Conservation (phyloP, 2,888 invertebrate species). For the Fragum sueziense region DNA sequence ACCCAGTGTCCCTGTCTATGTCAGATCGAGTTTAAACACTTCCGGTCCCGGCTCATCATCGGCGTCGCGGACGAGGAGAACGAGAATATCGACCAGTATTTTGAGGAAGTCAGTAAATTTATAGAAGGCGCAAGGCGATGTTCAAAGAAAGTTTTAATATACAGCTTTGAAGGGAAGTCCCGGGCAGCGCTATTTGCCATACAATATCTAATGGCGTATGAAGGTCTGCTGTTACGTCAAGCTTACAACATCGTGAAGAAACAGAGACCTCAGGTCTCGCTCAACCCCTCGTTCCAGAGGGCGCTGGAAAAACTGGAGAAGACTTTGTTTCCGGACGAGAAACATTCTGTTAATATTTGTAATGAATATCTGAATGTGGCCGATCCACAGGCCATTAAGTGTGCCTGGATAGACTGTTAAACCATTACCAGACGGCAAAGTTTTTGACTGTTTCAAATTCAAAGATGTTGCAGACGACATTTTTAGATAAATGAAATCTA, state of each 20-base stretch:
- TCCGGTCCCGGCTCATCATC: slow-evolving; percentile 85
- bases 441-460: no score
- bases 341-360: slow-evolving; percentile 66
- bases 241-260: slow-evolving; percentile 73
- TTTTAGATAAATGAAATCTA: no score
- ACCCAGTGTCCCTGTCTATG: slow-evolving; percentile 75
- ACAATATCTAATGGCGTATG: slow-evolving; percentile 76
- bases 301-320: slow-evolving; percentile 68
- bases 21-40: slow-evolving; percentile 68
- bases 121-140: slow-evolving; percentile 75
- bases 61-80: slow-evolving; percentile 86
- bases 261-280: slow-evolving; percentile 67
- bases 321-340: slow-evolving; percentile 65
- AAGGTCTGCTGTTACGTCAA: slow-evolving; percentile 67
- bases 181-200: slow-evolving; percentile 74
- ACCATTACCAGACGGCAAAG: no score
- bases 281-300: slow-evolving; percentile 72
- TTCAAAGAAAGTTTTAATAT: slow-evolving; percentile 73
- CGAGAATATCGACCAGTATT: slow-evolving; percentile 77
- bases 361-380: slow-evolving; percentile 69
- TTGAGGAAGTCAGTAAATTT: slow-evolving; percentile 77
- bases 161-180: slow-evolving; percentile 75
- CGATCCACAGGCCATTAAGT: slow-evolving; percentile 69
- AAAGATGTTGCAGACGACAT: no score
- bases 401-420: slow-evolving; percentile 68